Base-by-base conservation (phyloP, 1,140 invertebrate genomes). In the Drosophila ogumai region DNA sequence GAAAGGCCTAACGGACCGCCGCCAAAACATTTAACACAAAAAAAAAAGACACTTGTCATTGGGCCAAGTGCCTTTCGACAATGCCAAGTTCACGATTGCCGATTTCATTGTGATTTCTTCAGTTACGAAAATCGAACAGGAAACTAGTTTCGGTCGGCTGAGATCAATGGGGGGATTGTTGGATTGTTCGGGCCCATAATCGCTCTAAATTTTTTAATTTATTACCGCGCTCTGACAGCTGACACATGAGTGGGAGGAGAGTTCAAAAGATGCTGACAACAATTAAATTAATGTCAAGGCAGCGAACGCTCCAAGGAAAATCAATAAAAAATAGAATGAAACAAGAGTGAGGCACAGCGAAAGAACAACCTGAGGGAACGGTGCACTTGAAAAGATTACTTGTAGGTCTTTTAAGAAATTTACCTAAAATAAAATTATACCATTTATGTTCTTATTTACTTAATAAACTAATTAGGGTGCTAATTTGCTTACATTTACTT, bases 261-360 rank as follows among this genome's bases (percentile, higher is more conserved):
- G 66, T 69, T 88, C 87, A 87, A 88, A 88, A 88, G 85, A 88
- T 90, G 84, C 85, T 88, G 85, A 84, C 85, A 88, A 90, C 85
- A 88, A 90, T 88, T 90, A 88, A 88, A 88, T 88, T 90, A 88
- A 81, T 84, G 80, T 88, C 85, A 88, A 75, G 81, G 36, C 75
- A 78, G 66, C 65, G 49, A 75, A 54, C 64, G 74, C 74, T 74
- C 50, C 67, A 49, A 69, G 60, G 41, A 77, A 84, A 82, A 84
- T 84, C 81, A 80, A 82, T 85, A 84, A 72, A 67, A 40, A 28
- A 36, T 13, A 47, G 31, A 28, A 50, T n/a, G 10, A 78, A 22
- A 56, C 60, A 63, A 63, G 7, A 54, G 36, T 34, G 22, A 55
- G 44, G 49, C 40, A 28, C 55, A 75, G 41, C 34, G 47, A 80